phyloP scores from a whole-genome alignment of 2,113 vertebrate species.

The Cyprinodon tularosa region DNA sequence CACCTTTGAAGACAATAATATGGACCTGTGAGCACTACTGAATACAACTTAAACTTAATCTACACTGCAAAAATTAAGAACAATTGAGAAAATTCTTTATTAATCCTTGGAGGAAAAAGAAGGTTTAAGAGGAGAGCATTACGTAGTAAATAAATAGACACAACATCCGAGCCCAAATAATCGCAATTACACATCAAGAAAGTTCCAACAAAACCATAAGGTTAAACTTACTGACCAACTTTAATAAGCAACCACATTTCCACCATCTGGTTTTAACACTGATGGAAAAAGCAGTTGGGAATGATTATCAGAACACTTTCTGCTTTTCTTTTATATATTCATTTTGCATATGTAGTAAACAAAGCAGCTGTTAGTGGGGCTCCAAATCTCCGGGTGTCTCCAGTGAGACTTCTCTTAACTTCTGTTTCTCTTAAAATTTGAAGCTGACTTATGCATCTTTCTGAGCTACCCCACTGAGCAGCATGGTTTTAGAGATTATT shows the following conservation, averaged over 20 bases:
- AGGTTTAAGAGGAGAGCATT: not conserved
- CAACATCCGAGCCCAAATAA: too few species aligned
- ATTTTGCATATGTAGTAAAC: not conserved
- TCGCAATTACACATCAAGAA: not conserved
- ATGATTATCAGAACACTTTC: not conserved
- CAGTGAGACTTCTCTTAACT: not conserved
- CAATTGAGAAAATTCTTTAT: conserved; percentile 15
- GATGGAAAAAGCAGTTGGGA: not conserved
- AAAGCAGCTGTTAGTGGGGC: not conserved
- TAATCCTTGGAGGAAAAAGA: not conserved
- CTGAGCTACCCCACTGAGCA: not conserved
- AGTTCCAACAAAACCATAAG: not conserved
- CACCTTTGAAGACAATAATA: conserved; percentile 38
- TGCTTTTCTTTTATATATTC: not conserved
- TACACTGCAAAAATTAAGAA: conserved; percentile 19
- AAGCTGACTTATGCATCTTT: not conserved
- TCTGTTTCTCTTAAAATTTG: not conserved
- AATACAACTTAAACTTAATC: conserved; percentile 17
- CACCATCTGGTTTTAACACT: not conserved
- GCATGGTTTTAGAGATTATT: not conserved
- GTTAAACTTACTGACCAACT: not conserved
- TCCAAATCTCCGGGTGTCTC: not conserved
- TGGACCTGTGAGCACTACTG: conserved; percentile 36
- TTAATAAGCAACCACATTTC: not conserved
- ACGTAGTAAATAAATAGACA: too few species aligned